Evolutionary conservation across 2,888 invertebrate species (phyloP), one percentile per base, ranked within the genome.

Genomic region (Poecilobothrus nobilitatus): DNA sequence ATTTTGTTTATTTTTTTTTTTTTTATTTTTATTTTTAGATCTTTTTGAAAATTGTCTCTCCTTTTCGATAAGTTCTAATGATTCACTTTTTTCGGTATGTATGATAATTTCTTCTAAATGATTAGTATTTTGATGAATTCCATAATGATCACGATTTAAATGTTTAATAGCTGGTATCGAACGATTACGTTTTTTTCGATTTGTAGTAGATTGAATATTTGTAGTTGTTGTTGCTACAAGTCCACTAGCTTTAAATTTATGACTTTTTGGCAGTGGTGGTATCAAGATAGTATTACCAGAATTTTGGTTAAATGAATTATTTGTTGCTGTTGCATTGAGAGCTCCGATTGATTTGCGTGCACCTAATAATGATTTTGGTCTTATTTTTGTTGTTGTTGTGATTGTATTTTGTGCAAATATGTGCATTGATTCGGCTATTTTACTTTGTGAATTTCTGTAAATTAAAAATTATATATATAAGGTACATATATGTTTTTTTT

Each of bases 171-270:
- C 18, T 53, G 53, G 53, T 53, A 53, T 53, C 2, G 53, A 53
- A 15, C 53, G 53, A 53, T 53, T 53, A 4, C 53, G 53, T 53
- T 53, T 53, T n/a, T 53, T 53, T 18, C 53, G 15, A 53, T 53
- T 18, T 53, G 53, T 12, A 15, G 18, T 15, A 18, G 71, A 67
- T 64, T 71, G 72, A 18, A 71, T 69, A 65, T 33, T 65, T 2
- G 87, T 86, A 12, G 65, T 65, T 2, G 87, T 86, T 15, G 87
- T 85, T 37, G 87, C 85, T 0, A 88, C 86, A 71, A 86, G 81
- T 22, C 86, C 86, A 70, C 86, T 82, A 73, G 87, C 87, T 74
- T 86, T 85, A 74, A 88, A 88, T 71, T 84, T 84, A 69, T 71
- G 74, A 83, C 18, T 53, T 53, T 82, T 81, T 77, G 84, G 84